phyloP scores from a whole-genome alignment of 1,140 invertebrate species.

The Pseudobourletiella spinata region DNA sequence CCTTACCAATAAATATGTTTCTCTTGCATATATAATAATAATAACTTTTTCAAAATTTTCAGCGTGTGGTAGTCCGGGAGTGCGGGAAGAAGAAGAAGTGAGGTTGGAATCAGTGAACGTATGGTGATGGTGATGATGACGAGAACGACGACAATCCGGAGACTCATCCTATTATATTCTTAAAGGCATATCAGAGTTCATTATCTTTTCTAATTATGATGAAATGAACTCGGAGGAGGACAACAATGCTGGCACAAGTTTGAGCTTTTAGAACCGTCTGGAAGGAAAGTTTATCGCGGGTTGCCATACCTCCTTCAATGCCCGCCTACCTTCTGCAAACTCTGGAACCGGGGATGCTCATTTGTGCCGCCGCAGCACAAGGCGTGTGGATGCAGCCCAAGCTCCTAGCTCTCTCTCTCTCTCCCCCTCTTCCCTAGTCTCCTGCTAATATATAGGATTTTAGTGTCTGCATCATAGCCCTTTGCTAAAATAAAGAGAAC shows the following conservation, averaged over 20 bases:
- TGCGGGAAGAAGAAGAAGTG: too few relatives aligned
- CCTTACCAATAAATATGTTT: too few relatives aligned
- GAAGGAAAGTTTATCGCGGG: not conserved
- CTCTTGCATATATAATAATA: too few relatives aligned
- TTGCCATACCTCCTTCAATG: constrained; percentile 4
- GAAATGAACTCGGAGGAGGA: constrained; percentile 11
- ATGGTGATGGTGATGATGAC: not conserved
- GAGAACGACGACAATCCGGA: too few relatives aligned
- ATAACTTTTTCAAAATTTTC: too few relatives aligned
- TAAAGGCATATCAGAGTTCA: constrained; percentile 12
- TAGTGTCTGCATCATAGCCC: too few relatives aligned
- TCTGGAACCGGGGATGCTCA: too few relatives aligned
- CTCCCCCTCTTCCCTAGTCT: not conserved
- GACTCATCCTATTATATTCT: not conserved
- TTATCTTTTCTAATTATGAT: constrained; percentile 24
- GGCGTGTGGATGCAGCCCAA: too few relatives aligned
- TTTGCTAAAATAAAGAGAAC: not conserved
- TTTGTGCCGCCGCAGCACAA: too few relatives aligned
- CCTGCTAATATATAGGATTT: not conserved
- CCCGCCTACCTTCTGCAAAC: not conserved
- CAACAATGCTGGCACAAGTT: constrained; percentile 11
- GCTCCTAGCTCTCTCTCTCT: not conserved
- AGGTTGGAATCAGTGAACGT: too few relatives aligned
- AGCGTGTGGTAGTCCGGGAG: too few relatives aligned
- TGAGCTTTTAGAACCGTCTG: not conserved